Evolutionary conservation across 2,797 vertebrate species (phyloP).

Genomic region (Lepus oiostolus): DNA sequence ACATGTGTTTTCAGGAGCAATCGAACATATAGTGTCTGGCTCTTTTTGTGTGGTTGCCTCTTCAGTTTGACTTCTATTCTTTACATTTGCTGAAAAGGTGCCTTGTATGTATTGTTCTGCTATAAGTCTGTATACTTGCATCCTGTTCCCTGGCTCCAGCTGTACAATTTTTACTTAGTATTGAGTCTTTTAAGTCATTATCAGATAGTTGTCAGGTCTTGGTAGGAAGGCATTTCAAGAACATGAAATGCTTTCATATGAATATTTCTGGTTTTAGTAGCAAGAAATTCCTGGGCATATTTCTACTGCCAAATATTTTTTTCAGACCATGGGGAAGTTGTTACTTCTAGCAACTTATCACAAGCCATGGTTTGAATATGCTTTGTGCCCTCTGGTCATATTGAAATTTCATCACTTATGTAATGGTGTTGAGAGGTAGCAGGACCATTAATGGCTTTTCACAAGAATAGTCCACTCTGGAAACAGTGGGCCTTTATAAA

Average conservation of each 20-base stretch:
- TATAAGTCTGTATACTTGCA: not conserved
- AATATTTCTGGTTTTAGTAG: not conserved
- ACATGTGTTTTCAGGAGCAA: not conserved
- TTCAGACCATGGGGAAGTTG: not conserved
- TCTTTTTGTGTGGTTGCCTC: not conserved
- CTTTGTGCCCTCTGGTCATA: not conserved
- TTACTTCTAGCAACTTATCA: not conserved
- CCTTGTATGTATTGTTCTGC: not conserved
- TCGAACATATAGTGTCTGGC: not conserved
- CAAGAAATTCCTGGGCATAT: not conserved
- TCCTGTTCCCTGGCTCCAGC: fast-evolving
- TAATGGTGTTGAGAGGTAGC: not conserved
- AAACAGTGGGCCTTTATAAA: not conserved
- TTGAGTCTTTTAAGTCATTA: not conserved
- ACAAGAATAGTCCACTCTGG: not conserved
- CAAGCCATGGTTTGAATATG: not conserved
- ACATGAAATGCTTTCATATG: not conserved
- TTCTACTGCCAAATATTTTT: not conserved
- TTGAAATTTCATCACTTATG: not conserved
- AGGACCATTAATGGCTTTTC: not conserved
- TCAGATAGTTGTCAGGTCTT: not conserved
- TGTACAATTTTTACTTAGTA: not conserved
- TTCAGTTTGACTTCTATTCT: not conserved
- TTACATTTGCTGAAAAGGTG: not conserved
- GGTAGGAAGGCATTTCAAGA: not conserved